A percentile compares a stretch with the other conserved stretches of the same genome.
Conservation (phyloP, 2,113 vertebrate genomes). For the Misgurnus mizolepis region DNA sequence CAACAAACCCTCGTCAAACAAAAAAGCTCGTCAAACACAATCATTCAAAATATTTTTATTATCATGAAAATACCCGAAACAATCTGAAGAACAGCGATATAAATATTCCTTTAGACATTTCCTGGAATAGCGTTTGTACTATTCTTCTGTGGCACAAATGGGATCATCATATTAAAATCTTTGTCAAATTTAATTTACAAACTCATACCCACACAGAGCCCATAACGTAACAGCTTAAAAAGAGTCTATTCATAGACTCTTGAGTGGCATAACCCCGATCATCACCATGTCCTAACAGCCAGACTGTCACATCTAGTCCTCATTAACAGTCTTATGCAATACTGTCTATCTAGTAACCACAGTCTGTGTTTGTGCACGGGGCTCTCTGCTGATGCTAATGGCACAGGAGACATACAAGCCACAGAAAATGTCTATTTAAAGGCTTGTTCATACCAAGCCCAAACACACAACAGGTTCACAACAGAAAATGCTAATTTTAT, state of each 20-base stretch:
- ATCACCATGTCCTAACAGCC: neutral
- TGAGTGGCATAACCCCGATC: neutral
- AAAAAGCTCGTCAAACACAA: no score
- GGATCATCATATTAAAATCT: no score
- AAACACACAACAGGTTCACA: no score
- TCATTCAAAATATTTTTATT: no score
- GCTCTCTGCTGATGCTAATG: slow-evolving; percentile 2
- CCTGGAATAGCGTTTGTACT: no score
- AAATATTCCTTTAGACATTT: no score
- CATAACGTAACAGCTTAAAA: neutral
- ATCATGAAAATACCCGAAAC: no score
- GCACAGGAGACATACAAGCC: slow-evolving; percentile 2
- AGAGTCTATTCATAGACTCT: neutral
- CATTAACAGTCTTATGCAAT: slow-evolving; percentile 31
- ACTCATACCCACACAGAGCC: neutral
- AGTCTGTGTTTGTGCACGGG: slow-evolving; percentile 1
- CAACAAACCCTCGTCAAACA: no score
- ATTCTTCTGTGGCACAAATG: no score
- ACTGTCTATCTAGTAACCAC: slow-evolving; percentile 23
- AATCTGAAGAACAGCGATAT: no score
- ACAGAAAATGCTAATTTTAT: no score
- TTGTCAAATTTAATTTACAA: neutral
- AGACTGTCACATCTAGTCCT: slow-evolving; percentile 29
- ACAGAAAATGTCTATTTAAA: slow-evolving; percentile 1
- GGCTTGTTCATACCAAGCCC: neutral